Percentiles rank a stretch among this genome's conserved stretches.
Conservation (phyloP, 2,113 vertebrate species). For the Irena cyanogastra region DNA sequence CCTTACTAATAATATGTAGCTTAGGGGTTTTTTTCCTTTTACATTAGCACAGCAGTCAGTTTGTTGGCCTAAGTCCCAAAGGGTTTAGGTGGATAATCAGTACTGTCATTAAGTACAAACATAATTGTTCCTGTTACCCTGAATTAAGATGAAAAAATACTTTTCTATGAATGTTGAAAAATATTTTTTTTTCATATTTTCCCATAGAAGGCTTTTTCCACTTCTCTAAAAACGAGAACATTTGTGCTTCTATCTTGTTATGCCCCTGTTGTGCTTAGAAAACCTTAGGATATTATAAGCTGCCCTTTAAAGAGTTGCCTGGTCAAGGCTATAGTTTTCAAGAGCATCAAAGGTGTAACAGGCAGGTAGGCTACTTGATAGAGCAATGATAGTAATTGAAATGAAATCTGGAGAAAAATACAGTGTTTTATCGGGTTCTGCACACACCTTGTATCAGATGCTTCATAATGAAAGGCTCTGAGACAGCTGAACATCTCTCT, state of each 20-base stretch:
- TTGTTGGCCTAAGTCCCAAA: background rate
- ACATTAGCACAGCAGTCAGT: background rate
- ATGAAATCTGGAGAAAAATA: conserved; percentile 61
- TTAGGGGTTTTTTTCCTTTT: background rate
- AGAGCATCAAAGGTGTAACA: conserved; percentile 67
- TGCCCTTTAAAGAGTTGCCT: background rate
- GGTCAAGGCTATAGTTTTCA: conserved; percentile 16
- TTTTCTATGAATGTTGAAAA: background rate
- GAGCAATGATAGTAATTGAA: conserved; percentile 75
- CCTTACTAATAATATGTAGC: background rate
- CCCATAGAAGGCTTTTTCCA: background rate
- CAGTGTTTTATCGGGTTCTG: conserved; percentile 55
- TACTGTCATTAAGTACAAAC: background rate
- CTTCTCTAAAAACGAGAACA: background rate
- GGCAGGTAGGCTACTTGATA: conserved; percentile 58
- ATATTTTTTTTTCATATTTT: background rate
- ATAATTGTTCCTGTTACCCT: background rate
- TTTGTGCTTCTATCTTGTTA: background rate
- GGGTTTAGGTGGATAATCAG: background rate
- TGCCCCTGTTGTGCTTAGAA: background rate
- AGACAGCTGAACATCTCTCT: background rate
- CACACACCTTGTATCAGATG: conserved; percentile 49
- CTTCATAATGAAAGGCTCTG: conserved; percentile 30
- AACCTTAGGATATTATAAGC: background rate
- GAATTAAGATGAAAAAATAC: background rate